A percentile compares a stretch with the other conserved stretches of the same genome.
Evolutionary conservation across 2,797 vertebrate genomes (phyloP).

Genomic region (Moxostoma hubbsi): DNA sequence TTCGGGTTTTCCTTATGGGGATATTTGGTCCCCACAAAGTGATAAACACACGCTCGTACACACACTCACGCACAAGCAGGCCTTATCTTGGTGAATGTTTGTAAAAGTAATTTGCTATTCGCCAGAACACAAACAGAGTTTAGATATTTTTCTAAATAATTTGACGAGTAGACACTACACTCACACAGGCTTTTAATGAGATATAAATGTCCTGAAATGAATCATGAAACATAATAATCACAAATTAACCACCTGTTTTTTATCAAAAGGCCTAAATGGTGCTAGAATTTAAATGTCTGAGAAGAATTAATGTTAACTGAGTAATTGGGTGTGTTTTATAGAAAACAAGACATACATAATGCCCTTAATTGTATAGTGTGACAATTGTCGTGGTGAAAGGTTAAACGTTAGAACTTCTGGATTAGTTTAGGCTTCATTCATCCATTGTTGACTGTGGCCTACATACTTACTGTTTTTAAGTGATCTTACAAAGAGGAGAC

Average conservation of each 20-base stretch:
- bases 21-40: too few relatives aligned
- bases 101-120: too few relatives aligned
- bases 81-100: too few relatives aligned
- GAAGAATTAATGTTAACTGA: neutral
- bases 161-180: too few relatives aligned
- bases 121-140: too few relatives aligned
- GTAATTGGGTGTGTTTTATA: neutral
- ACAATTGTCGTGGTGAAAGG: neutral
- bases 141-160: too few relatives aligned
- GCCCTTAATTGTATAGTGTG: neutral
- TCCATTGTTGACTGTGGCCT: neutral
- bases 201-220: too few relatives aligned
- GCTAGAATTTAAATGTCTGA: neutral
- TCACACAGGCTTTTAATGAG: too few relatives aligned
- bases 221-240: constrained; percentile 9
- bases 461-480: too few relatives aligned
- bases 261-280: neutral
- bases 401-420: neutral
- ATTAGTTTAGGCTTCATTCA: neutral
- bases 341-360: neutral
- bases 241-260: neutral
- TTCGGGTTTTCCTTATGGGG: too few relatives aligned
- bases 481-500: neutral
- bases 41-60: too few relatives aligned
- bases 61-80: too few relatives aligned